Evolutionary conservation across 1,140 invertebrate species (phyloP).

Genomic region (Anastrepha obliqua): DNA sequence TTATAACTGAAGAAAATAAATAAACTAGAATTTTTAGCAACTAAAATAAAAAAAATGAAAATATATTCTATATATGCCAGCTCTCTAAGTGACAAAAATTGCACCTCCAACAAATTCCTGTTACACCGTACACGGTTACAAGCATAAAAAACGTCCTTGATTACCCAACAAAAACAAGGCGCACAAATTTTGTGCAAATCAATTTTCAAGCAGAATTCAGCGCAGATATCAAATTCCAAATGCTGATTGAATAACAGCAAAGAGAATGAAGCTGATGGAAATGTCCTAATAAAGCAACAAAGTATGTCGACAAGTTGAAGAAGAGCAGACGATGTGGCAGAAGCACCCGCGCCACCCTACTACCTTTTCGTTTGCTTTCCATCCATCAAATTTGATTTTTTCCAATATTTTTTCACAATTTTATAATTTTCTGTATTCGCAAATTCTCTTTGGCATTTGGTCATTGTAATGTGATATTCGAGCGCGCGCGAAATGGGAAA

Average conservation of each 20-base stretch:
- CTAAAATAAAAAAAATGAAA: no score
- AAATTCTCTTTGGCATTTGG: constrained; percentile 23
- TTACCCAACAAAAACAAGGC: neutral
- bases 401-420: neutral
- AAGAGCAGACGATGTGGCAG: neutral
- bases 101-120: no score
- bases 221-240: constrained; percentile 32
- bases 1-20: no score
- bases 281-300: neutral
- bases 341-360: neutral
- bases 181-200: neutral
- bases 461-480: neutral
- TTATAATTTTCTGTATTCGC: constrained; percentile 6
- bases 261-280: neutral
- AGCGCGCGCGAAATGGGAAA: no score
- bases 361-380: neutral
- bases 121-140: no score
- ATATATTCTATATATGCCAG: no score
- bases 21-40: no score
- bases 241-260: constrained; percentile 36
- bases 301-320: neutral
- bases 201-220: neutral
- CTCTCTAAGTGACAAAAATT: no score
- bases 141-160: neutral
- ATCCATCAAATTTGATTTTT: neutral